Base-by-base conservation (phyloP, 2,113 vertebrate genomes). In the Phalacrocorax carbo region DNA sequence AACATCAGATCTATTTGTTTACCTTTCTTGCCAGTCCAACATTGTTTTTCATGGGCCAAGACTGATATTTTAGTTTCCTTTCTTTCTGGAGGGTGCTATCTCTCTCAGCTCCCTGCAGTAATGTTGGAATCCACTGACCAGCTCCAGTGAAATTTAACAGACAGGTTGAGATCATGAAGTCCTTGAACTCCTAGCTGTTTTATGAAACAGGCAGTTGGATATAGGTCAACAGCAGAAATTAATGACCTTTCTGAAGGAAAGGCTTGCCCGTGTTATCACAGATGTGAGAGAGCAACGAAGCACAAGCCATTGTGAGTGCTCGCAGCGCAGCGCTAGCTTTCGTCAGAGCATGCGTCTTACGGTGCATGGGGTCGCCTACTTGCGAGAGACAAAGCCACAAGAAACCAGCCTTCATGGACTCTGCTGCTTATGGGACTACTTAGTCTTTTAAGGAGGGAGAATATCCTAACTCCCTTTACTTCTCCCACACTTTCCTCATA, bases 231-330 rank as follows among this genome's bases (percentile, higher is more conserved):
- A 0, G 42, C 21, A 89, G 71, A 68, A 88, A 48, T 1, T 1
- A 9, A 27, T 64, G 72, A 66, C 64, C 51, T 71, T 72, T 73
- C 32, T 84, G 82, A 54, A 91, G 82, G 72, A 88, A 70, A 62
- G 73, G 27, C 38, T 84, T 0, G 0, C 27, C 54, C 1, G 0
- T 66, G 46, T 65, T 88, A 26, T 5, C 30, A 18, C 17, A 52
- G 55, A 52, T 82, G 61, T n/a, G 61, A 86, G 48, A 79, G 55
- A 10, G 5, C 2, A 1, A 13, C 16, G 42, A 36, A 27, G 20
- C n/a, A 42, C 1, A 5, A 82, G 69, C 65, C 1, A 0, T 14
- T 52, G 49, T 0, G 3, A 29, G 55, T 18, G 34, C n/a, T 87
- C 15, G 51, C 44, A 21, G 38, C 3, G 3, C 49, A 34, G 58